These are phyloP conservation scores for Dryococelus australis DNA, from an alignment of 2,888 invertebrate species.

Conservation along the genomic window DNA sequence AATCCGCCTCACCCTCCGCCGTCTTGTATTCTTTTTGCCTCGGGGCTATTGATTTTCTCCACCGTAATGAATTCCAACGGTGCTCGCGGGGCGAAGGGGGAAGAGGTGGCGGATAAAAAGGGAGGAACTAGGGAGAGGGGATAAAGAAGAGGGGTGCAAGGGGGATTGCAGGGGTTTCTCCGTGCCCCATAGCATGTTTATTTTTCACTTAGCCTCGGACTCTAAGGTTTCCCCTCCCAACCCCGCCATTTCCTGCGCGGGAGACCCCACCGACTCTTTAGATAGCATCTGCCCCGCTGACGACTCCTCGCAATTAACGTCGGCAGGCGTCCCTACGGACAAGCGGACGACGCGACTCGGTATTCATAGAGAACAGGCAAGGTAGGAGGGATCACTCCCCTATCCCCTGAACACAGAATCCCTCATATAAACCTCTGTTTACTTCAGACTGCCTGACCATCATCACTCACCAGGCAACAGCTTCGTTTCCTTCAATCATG, in stretches of 20 bases:
- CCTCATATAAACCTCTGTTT: too few relatives aligned
- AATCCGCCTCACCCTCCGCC: slow-evolving; percentile 25
- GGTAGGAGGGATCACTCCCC: neutral
- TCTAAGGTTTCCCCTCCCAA: neutral
- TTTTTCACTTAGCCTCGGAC: slow-evolving; percentile 16
- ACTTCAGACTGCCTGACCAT: too few relatives aligned
- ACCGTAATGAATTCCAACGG: slow-evolving; percentile 44
- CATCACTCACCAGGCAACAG: too few relatives aligned
- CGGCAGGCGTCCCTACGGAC: neutral
- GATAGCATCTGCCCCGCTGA: neutral
- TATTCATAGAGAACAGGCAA: neutral
- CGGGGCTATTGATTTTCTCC: slow-evolving; percentile 42
- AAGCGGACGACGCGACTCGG: neutral
- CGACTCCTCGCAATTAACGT: neutral
- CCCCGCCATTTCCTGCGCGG: neutral
- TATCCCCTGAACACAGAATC: too few relatives aligned
- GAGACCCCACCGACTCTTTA: neutral
- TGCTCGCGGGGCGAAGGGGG: slow-evolving; percentile 33
- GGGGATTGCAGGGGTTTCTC: slow-evolving; percentile 31
- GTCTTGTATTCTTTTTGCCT: slow-evolving; percentile 32
- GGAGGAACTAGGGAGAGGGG: slow-evolving; percentile 30
- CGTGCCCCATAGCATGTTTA: slow-evolving; percentile 16
- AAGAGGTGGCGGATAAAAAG: slow-evolving; percentile 36
- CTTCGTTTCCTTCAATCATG: too few relatives aligned
- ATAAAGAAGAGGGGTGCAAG: slow-evolving; percentile 28